Base-by-base conservation (phyloP, 1,140 invertebrate species). In the Neodiprion virginianus region DNA sequence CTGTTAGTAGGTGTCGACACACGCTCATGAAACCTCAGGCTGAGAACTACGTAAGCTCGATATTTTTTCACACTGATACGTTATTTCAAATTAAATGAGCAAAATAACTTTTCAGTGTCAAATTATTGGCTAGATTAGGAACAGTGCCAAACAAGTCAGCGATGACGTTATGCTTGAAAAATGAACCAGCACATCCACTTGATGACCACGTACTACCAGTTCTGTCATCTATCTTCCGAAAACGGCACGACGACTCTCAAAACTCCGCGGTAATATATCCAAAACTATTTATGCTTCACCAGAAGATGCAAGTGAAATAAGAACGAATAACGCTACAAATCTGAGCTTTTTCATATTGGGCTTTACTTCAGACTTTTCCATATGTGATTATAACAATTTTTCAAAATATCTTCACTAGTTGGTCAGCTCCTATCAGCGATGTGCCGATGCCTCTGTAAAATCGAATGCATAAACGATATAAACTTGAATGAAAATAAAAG, bases 151-250 rank as follows among this genome's bases (percentile, higher is more conserved):
- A 49, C 5, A 80, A 21, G n/a, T 76, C 68, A 1, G 79, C 49
- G 5, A 84, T 78, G 21, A 80, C 80, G 0, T 17, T 82, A 70
- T 88, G 87, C 80, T 89, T 89, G 87, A 85, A 73, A 87, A 89
- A n/a, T 87, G 83, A 1, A 81, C 80, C 8, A 89, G 72, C 0
- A 89, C 84, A 21, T 87, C 86, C 0, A 90, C 84, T 17, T 86
- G 81, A 76, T 90, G 89, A 1, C 89, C 89, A 0, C 83, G 82
- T 11, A 72, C 77, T 0, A 87, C 88, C 0, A 90, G 74, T 9
- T 68, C 80, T 28, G 80, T 80, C 78, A 88, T 83, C 9, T 90
- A 8, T 5, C 76, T 48, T 50, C 86, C 82, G n/a, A 80, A 79
- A 67, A 87, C 84, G 0, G 81, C 47, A 72, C 83, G 88, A 73